Percentiles rank a stretch among this genome's conserved stretches.
These are phyloP conservation scores for Leptobrachium ailaonicum DNA, from an alignment of 2,113 vertebrate species.

Conservation along the genomic window DNA sequence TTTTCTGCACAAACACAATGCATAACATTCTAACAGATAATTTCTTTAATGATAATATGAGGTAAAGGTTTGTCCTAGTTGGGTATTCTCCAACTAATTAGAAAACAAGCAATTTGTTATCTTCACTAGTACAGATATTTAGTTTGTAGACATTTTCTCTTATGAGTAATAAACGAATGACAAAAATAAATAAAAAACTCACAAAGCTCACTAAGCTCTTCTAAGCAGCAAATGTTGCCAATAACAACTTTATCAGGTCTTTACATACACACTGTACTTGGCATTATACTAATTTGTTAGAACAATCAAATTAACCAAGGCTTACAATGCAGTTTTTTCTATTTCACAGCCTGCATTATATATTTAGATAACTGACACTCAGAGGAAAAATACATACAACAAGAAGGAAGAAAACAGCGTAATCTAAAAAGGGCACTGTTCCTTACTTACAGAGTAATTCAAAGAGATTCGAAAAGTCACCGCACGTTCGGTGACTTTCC, in stretches of 20 bases:
- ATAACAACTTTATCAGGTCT: slow-evolving; percentile 91
- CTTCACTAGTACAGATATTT: slow-evolving; percentile 84
- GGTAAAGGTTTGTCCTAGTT: slow-evolving; percentile 55
- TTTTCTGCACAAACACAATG: too few species aligned
- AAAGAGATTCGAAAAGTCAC: too few species aligned
- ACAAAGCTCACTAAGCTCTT: slow-evolving; percentile 77
- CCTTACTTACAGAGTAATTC: too few species aligned
- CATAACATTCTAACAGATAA: too few species aligned
- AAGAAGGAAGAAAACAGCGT: too few species aligned
- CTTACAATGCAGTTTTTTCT: slow-evolving; percentile 76
- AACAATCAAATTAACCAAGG: slow-evolving; percentile 78
- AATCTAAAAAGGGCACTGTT: too few species aligned
- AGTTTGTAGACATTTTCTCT: slow-evolving; percentile 82
- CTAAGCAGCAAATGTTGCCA: slow-evolving; percentile 83
- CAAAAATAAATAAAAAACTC: slow-evolving; percentile 51
- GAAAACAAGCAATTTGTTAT: slow-evolving; percentile 78
- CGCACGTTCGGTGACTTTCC: too few species aligned
- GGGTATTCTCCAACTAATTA: slow-evolving; percentile 75
- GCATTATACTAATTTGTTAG: slow-evolving; percentile 72
- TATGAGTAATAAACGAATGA: slow-evolving; percentile 83
- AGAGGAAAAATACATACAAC: slow-evolving; percentile 62
- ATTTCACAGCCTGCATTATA: slow-evolving; percentile 78
- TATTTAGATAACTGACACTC: slow-evolving; percentile 74
- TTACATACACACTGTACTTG: slow-evolving; percentile 76
- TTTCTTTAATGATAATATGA: slow-evolving; percentile 8